Evolutionary conservation across 2,113 vertebrate species (phyloP), one percentile per base, ranked within the genome.

Genomic region (Anthoscopus minutus): DNA sequence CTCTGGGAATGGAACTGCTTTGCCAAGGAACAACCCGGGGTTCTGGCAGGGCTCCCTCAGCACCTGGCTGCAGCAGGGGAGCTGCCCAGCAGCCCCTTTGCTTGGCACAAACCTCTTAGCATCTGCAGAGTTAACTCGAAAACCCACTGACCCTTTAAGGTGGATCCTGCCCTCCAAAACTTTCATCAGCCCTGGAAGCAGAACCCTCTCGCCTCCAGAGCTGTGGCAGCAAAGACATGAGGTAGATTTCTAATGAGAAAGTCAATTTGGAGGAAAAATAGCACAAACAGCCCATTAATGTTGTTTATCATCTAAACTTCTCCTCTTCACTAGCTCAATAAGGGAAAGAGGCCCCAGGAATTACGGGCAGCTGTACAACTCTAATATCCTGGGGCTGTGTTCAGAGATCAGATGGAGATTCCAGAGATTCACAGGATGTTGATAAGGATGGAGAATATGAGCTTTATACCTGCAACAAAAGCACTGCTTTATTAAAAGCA

Each of bases 301-400:
- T 14, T 87, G 73, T 83, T 96, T 83, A 79, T 96, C 76, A 74
- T 45, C 81, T n/a, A 45, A 88, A 92, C 37, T 73, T 57, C 71
- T 69, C 53, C 74, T 82, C 57, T 80, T 48, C 35, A 11, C 56
- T 31, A 61, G 45, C 80, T 94, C 93, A 64, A 1, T 50, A 54
- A 79, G 61, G n/a, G 30, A 62, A 69, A 54, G 0, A 11, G 37
- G 64, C 40, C 51, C n/a, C 7, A 7, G 71, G 77, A 88, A 53
- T 33, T 15, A 8, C 4, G 21, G 66, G 60, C 6, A 9, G 77
- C 86, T 35, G 37, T 10, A 61, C 81, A 92, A 65, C 69, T 89
- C 88, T 71, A 87, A 95, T 96, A 94, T 95, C 96, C 94, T 87
- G 84, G 67, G 77, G 66, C 78, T 3, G 8, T 8, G 48, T 14